These are phyloP conservation scores for Mirza zaza DNA, from an alignment of 2,113 vertebrate species.

Conservation along the genomic window DNA sequence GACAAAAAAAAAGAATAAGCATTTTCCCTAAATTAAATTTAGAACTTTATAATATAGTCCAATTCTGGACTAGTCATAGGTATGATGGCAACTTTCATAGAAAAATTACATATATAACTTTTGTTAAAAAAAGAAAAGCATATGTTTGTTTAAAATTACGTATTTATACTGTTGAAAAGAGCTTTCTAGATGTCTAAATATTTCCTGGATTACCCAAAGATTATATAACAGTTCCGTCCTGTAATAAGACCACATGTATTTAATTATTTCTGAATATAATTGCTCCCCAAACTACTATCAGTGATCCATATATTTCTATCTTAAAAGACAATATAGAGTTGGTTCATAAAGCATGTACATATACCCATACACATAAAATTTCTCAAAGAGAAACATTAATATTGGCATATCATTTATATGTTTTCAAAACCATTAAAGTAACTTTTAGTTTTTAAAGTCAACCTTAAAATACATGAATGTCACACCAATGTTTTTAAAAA, in stretches of 20 bases:
- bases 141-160: background rate
- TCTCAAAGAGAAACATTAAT: constrained; percentile 36
- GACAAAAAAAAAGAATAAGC: background rate
- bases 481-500: background rate
- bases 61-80: background rate
- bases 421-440: background rate
- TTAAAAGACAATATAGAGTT: constrained; percentile 26
- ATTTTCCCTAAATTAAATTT: constrained; percentile 42
- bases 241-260: background rate
- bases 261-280: constrained; percentile 26
- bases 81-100: background rate
- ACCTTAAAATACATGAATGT: background rate
- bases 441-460: constrained; percentile 5
- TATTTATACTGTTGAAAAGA: constrained; percentile 8
- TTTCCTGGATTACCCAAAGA: background rate
- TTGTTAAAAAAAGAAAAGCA: background rate
- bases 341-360: background rate
- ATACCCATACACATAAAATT: background rate
- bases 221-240: background rate
- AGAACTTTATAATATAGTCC: background rate
- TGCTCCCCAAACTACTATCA: background rate
- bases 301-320: background rate
- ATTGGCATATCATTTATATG: background rate
- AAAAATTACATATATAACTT: background rate
- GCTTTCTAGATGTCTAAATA: background rate